Conservation (phyloP, 1,140 invertebrate species). For the Micrasema longulum region DNA sequence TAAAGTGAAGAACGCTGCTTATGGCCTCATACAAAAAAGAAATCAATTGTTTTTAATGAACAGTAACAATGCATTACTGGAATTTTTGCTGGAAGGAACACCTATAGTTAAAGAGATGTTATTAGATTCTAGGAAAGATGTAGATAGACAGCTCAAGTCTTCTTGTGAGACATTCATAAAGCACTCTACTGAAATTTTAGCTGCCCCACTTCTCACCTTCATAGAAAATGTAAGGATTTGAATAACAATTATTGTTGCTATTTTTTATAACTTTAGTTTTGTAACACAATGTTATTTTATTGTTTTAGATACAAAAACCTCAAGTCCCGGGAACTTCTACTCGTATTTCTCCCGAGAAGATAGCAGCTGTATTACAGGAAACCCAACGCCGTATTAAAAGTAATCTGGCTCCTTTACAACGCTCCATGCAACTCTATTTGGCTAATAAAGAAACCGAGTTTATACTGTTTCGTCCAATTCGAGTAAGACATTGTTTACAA, state of each 20-base stretch:
- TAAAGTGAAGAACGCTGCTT: conserved; percentile 87
- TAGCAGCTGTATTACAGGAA: conserved; percentile 72
- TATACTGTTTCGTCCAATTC: conserved; percentile 93
- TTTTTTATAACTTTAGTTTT: no score
- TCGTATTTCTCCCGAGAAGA: conserved; percentile 57
- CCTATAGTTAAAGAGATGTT: conserved; percentile 93
- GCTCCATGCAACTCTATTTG: conserved; percentile 93
- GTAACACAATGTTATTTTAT: conserved; percentile 3
- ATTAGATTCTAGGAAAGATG: conserved; percentile 94
- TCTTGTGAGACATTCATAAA: conserved; percentile 94
- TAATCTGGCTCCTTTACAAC: conserved; percentile 83
- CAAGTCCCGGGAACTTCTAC: background rate
- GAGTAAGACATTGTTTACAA: conserved; percentile 69
- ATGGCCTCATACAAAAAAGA: conserved; percentile 87
- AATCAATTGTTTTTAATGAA: conserved; percentile 88
- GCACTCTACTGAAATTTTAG: conserved; percentile 81
- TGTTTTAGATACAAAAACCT: conserved; percentile 42
- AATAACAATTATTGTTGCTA: no score
- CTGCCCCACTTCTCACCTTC: conserved; percentile 78
- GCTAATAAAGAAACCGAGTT: conserved; percentile 97
- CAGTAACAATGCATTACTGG: conserved; percentile 91
- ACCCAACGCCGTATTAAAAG: conserved; percentile 81
- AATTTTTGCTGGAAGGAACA: conserved; percentile 91
- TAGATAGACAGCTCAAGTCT: conserved; percentile 90
- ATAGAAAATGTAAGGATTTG: conserved; percentile 78